Base-by-base conservation (phyloP, 2,797 vertebrate species). In the Chromobotia macracanthus region DNA sequence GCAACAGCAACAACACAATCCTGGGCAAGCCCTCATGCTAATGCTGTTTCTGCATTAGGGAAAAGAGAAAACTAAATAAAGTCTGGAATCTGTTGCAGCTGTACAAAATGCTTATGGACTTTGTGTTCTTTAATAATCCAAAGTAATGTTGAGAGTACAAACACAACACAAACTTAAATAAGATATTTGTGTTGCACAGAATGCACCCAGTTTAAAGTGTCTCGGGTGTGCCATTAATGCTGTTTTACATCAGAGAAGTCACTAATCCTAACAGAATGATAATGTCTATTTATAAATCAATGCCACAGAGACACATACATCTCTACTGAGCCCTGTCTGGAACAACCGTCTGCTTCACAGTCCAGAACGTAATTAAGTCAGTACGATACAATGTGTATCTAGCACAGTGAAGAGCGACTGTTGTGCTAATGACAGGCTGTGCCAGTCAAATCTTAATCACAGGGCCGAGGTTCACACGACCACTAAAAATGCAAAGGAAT, bases 301-400 rank as follows among this genome's bases (percentile, higher is more conserved):
- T 46, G 46, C n/a, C 48, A 35, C 21, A 65, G 19, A 19, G 46
- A 60, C 19, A 51, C 25, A 58, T 66, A n/a, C n/a, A 64, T 79
- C 65, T 80, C 55, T 77, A 75, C 79, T 25, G 21, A 25, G 28
- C 38, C 46, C 21, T 63, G 64, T 46, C 68, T 50, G 41, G 55
- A 60, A 67, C 5, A 51, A 18, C 25, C 21, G 48, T 72, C 16
- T 21, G 64, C 44, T 64, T 71, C 28, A 50, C 56, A 76, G 79
- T 72, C 66, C 25, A 48, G 74, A 70, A 55, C 78, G 50, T 23
- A 46, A 82, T 77, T 64, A 66, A 81, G 56, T 82, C 64, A 79
- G 67, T 53, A 56, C 61, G 56, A 83, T 71, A 46, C 69, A 58
- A 69, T 70, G 38, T 51, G 44, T 64, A 21, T 50, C 46, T 41